A percentile compares a stretch with the other conserved stretches of the same genome.
Evolutionary conservation across 2,888 invertebrate genomes (phyloP).

Genomic region (Agrochola macilenta): DNA sequence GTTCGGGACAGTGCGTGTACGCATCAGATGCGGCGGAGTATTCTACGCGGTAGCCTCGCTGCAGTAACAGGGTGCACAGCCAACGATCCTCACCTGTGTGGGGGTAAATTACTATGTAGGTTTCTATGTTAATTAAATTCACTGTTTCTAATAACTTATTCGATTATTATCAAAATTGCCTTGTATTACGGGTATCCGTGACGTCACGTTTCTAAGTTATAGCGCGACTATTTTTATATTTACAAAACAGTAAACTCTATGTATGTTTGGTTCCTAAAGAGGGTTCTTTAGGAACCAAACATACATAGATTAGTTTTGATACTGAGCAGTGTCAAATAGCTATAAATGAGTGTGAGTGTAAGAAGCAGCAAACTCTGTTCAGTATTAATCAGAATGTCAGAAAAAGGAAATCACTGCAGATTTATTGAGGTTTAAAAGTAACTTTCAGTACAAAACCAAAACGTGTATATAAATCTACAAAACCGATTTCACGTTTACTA

Average conservation of each 20-base stretch:
- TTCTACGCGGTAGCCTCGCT: slow-evolving; percentile 97
- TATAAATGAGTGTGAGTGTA: neutral
- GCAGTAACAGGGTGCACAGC: slow-evolving; percentile 97
- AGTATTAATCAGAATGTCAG: neutral
- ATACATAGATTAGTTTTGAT: neutral
- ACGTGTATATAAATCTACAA: neutral
- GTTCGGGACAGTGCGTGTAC: slow-evolving; percentile 98
- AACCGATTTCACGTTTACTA: slow-evolving; percentile 17
- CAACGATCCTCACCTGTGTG: slow-evolving; percentile 97
- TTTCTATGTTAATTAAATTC: neutral
- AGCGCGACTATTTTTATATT: neutral
- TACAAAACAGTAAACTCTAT: neutral
- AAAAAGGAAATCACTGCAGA: neutral
- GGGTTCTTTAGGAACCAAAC: too few species aligned
- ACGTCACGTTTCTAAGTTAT: neutral
- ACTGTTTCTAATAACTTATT: neutral
- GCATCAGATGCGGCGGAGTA: slow-evolving; percentile 99
- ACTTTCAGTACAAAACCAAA: neutral
- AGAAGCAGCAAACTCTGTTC: neutral
- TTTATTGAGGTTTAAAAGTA: neutral
- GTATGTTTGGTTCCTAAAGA: too few species aligned
- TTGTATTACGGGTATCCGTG: neutral
- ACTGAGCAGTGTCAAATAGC: neutral
- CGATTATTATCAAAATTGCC: neutral
- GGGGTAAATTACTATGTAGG: neutral